A percentile compares a stretch with the other conserved stretches of the same genome.
phyloP scores from a whole-genome alignment of 2,888 invertebrate genomes.

The Zygaena filipendulae region DNA sequence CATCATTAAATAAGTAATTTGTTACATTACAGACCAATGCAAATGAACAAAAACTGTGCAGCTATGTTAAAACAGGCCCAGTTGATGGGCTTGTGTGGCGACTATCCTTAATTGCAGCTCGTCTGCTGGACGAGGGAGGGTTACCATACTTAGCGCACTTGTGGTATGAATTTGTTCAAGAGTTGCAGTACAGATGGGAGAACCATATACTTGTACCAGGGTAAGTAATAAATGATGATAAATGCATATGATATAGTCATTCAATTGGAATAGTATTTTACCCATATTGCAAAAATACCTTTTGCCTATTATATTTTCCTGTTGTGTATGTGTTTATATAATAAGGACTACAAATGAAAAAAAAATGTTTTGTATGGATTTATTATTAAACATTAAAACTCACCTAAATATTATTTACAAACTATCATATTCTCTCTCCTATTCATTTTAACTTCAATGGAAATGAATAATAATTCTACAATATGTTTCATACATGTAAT shows the following conservation, averaged over 20 bases:
- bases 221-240: constrained; percentile 67
- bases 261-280: too few relatives aligned
- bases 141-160: constrained; percentile 86
- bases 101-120: constrained; percentile 78
- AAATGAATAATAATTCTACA: too few relatives aligned
- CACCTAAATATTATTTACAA: too few relatives aligned
- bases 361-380: too few relatives aligned
- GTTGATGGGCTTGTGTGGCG: constrained; percentile 85
- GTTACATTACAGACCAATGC: not conserved
- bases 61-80: constrained; percentile 81
- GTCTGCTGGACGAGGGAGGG: constrained; percentile 79
- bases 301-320: too few relatives aligned
- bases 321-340: not conserved
- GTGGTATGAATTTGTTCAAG: constrained; percentile 94
- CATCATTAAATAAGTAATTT: not conserved
- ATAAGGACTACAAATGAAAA: too few relatives aligned
- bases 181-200: constrained; percentile 92
- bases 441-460: too few relatives aligned
- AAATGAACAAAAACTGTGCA: constrained; percentile 41
- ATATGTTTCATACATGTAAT: too few relatives aligned
- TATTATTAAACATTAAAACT: too few relatives aligned
- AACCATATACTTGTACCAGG: constrained; percentile 81
- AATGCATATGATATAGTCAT: not conserved
- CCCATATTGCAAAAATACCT: too few relatives aligned
- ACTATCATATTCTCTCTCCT: too few relatives aligned